phyloP scores from a whole-genome alignment of 2,888 invertebrate genomes.

The Drosophila fulvimacula region DNA sequence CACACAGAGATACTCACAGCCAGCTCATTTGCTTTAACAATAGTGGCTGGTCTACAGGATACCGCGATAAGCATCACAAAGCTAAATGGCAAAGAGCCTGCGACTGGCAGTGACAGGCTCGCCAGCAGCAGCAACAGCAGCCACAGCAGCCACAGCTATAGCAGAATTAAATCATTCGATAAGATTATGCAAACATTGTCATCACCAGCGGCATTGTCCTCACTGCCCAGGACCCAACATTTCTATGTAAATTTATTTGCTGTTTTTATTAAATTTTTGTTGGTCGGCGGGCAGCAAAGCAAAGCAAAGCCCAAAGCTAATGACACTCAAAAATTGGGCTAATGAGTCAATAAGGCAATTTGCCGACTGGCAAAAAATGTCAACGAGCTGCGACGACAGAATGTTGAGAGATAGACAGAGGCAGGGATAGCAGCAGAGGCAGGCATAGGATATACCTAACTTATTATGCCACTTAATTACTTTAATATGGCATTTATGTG shows the following conservation, averaged over 20 bases:
- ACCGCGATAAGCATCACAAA: slow-evolving; percentile 60
- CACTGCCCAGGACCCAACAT: slow-evolving; percentile 23
- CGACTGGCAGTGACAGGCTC: slow-evolving; percentile 29
- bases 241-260: slow-evolving; percentile 71
- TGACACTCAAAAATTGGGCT: slow-evolving; percentile 70
- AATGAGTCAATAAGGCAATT: slow-evolving; percentile 78
- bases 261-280: slow-evolving; percentile 66
- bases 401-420: background rate
- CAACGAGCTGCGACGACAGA: background rate
- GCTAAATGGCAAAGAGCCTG: slow-evolving; percentile 36
- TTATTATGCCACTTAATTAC: slow-evolving; percentile 74
- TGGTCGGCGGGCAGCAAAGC: slow-evolving; percentile 24
- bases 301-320: slow-evolving; percentile 60
- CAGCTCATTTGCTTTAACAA: slow-evolving; percentile 61
- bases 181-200: slow-evolving; percentile 73
- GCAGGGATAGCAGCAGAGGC: background rate
- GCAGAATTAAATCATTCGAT: slow-evolving; percentile 78
- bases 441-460: slow-evolving; percentile 16
- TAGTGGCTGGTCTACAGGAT: slow-evolving; percentile 36
- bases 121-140: slow-evolving; percentile 24
- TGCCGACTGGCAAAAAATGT: slow-evolving; percentile 36
- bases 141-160: background rate
- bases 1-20: slow-evolving; percentile 10
- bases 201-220: slow-evolving; percentile 44
- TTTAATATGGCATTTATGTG: slow-evolving; percentile 67